Evolutionary conservation across 2,888 invertebrate genomes (phyloP).

Genomic region (Hypselothyrea guttata): DNA sequence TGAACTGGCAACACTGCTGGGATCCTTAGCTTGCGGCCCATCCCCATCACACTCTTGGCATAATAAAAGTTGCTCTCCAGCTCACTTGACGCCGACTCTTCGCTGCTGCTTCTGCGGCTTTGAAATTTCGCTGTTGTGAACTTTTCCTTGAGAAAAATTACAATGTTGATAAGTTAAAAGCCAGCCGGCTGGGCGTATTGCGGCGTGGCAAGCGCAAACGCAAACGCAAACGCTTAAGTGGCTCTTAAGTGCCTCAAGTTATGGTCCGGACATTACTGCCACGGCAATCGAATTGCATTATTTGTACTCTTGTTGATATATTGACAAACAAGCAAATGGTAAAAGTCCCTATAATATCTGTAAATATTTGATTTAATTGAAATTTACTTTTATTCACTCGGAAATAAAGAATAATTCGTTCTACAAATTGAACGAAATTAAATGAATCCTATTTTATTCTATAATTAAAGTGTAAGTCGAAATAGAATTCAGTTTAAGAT

Average conservation of each 20-base stretch:
- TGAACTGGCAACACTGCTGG: no score
- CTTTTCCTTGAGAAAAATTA: constrained; percentile 45
- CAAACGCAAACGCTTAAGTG: constrained; percentile 48
- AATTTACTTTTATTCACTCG: no score
- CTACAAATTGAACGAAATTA: no score
- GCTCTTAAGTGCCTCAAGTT: constrained; percentile 53
- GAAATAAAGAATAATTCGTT: no score
- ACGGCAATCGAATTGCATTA: constrained; percentile 29
- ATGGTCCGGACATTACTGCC: constrained; percentile 21
- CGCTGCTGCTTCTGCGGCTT: constrained; percentile 7
- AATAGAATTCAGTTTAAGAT: no score
- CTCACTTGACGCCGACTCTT: constrained; percentile 23
- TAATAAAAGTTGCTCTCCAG: constrained; percentile 40
- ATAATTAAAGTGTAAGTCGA: no score
- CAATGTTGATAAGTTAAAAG: constrained; percentile 68
- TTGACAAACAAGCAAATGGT: constrained; percentile 22
- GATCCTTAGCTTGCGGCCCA: constrained; percentile 29
- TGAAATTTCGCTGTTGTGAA: constrained; percentile 29
- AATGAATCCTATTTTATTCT: no score
- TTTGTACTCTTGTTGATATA: constrained; percentile 21
- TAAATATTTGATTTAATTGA: no score
- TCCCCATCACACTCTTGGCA: constrained; percentile 25
- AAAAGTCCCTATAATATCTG: no score
- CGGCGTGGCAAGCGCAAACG: constrained; percentile 29
- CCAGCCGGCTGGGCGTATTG: constrained; percentile 40